Conservation (phyloP, 2,797 vertebrate genomes). For the Pitangus sulphuratus region DNA sequence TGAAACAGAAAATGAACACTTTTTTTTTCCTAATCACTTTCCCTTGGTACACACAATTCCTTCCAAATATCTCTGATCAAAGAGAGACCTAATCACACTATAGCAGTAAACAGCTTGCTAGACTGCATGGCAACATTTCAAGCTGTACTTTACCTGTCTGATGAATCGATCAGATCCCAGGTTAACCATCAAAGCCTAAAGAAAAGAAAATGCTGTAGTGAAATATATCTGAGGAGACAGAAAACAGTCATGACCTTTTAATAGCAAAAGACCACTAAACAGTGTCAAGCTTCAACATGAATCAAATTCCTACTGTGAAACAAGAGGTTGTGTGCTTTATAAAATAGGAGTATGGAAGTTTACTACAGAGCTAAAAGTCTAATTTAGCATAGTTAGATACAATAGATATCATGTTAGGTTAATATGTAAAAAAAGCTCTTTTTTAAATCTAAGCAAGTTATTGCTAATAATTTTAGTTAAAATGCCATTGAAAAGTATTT, state of each 20-base stretch:
- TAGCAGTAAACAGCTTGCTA: background rate
- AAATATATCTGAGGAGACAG: background rate
- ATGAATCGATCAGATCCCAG: constrained; percentile 96
- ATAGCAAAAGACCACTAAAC: background rate
- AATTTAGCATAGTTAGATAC: background rate
- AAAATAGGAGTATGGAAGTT: background rate
- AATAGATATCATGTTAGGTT: background rate
- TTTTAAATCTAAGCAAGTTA: background rate
- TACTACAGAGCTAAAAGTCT: background rate
- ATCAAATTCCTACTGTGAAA: constrained; percentile 2
- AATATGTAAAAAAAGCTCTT: background rate
- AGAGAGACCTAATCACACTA: background rate
- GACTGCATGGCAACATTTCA: background rate
- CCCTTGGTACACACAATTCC: background rate
- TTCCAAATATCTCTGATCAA: background rate
- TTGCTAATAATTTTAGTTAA: background rate
- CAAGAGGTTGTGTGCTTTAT: background rate
- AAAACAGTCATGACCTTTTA: background rate
- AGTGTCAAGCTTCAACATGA: background rate
- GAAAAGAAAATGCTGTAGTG: constrained; percentile 31
- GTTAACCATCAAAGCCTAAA: constrained; percentile 96
- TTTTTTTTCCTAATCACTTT: background rate
- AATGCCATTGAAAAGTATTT: background rate
- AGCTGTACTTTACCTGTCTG: constrained; percentile 85
- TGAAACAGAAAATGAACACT: background rate